A percentile compares a stretch with the other conserved stretches of the same genome.
These are phyloP conservation scores for Eupithecia abbreviata DNA, from an alignment of 2,888 invertebrate species.

Conservation along the genomic window DNA sequence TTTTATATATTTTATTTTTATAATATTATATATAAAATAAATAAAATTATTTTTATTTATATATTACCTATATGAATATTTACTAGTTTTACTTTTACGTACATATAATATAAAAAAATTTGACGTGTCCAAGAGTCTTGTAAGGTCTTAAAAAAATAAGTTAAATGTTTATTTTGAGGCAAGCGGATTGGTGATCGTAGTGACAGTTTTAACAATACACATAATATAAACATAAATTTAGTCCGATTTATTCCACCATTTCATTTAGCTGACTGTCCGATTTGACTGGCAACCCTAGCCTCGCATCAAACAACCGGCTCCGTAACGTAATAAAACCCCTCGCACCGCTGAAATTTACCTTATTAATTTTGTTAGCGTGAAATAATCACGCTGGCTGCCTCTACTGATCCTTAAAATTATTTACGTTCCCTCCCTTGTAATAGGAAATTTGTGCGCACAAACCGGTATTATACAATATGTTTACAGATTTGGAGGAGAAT, in stretches of 20 bases:
- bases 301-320: constrained; percentile 64
- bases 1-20: too few relatives aligned
- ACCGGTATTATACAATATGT: constrained; percentile 37
- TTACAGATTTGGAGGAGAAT: constrained; percentile 29
- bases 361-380: constrained; percentile 76
- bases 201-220: neutral
- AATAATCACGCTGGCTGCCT: constrained; percentile 71
- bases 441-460: constrained; percentile 49
- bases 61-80: too few relatives aligned
- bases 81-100: too few relatives aligned
- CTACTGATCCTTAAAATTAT: constrained; percentile 72
- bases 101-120: too few relatives aligned
- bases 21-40: too few relatives aligned
- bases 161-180: neutral
- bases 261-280: constrained; percentile 33
- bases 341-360: constrained; percentile 68
- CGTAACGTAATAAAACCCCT: constrained; percentile 66
- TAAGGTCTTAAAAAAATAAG: too few relatives aligned
- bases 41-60: too few relatives aligned
- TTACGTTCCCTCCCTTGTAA: constrained; percentile 60
- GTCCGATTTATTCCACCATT: neutral
- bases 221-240: neutral
- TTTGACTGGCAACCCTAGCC: constrained; percentile 42
- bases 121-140: too few relatives aligned
- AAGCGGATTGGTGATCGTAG: neutral